phyloP scores from a whole-genome alignment of 2,797 vertebrate species.

The Hypotaenidia philippensis region DNA sequence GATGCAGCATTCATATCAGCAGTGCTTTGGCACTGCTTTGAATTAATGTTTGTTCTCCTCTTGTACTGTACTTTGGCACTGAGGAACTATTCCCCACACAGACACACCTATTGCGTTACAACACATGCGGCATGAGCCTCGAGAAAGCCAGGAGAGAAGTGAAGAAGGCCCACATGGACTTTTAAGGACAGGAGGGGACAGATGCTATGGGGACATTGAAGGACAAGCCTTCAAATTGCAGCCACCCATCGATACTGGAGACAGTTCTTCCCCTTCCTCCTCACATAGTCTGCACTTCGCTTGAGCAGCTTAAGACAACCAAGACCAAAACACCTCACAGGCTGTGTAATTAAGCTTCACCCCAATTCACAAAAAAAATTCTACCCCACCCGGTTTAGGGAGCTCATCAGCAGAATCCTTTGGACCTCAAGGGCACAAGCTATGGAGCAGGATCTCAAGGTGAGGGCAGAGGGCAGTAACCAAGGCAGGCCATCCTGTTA shows the following conservation, averaged over 20 bases:
- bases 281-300: not conserved
- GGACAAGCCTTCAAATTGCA: not conserved
- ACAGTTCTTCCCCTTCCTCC: not conserved
- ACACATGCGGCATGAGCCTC: not conserved
- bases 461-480: not conserved
- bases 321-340: not conserved
- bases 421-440: not conserved
- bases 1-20: constrained; percentile 47
- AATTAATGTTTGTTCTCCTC: constrained; percentile 60
- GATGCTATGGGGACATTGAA: not conserved
- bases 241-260: not conserved
- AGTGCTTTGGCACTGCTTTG: constrained; percentile 15
- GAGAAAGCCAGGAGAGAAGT: not conserved
- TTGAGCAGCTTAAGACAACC: not conserved
- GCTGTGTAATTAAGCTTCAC: not conserved
- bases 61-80: constrained; percentile 10
- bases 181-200: not conserved
- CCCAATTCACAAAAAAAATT: not conserved
- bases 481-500: not conserved
- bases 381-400: not conserved
- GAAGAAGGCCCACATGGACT: rapidly evolving
- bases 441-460: not conserved
- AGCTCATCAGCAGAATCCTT: not conserved
- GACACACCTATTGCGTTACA: constrained; percentile 50
- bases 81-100: constrained; percentile 28